Percentiles rank a stretch among this genome's conserved stretches.
Evolutionary conservation across 1,140 invertebrate genomes (phyloP).

Genomic region (Bilobella aurantiaca): DNA sequence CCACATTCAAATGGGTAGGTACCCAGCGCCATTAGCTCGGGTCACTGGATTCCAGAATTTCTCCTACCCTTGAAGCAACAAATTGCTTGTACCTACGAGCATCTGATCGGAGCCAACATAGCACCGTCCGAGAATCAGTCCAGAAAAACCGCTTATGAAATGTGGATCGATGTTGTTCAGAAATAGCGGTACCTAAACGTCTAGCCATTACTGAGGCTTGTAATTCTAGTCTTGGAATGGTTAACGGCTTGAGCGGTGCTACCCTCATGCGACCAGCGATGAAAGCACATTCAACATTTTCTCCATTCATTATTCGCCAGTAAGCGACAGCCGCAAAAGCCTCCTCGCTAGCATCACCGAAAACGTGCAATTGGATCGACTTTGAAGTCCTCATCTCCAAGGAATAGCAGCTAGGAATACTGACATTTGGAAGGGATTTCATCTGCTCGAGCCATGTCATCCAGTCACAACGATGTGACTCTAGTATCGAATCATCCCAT

Average conservation of each 20-base stretch:
- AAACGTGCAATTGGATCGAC: conserved; percentile 23
- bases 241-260: conserved; percentile 37
- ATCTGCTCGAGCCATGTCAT: conserved; percentile 11
- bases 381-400: neutral
- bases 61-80: conserved; percentile 17
- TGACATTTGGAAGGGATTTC: neutral
- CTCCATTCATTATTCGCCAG: neutral
- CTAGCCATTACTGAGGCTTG: conserved; percentile 39
- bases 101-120: conserved; percentile 21
- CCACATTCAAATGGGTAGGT: conserved; percentile 24
- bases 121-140: conserved; percentile 27
- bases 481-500: conserved; percentile 25
- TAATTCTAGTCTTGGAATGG: conserved; percentile 41
- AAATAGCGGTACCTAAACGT: conserved; percentile 28
- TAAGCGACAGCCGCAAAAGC: conserved; percentile 16
- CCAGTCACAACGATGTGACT: neutral
- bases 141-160: conserved; percentile 18
- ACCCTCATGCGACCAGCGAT: conserved; percentile 13
- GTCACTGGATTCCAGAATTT: conserved; percentile 27
- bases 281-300: neutral
- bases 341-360: conserved; percentile 14
- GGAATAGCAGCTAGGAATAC: conserved; percentile 19
- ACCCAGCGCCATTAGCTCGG: conserved; percentile 29
- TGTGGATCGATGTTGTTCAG: neutral
- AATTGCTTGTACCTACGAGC: neutral